Evolutionary conservation across 2,797 vertebrate genomes (phyloP), one percentile per base, ranked within the genome.

Genomic region (Thunnus albacares): DNA sequence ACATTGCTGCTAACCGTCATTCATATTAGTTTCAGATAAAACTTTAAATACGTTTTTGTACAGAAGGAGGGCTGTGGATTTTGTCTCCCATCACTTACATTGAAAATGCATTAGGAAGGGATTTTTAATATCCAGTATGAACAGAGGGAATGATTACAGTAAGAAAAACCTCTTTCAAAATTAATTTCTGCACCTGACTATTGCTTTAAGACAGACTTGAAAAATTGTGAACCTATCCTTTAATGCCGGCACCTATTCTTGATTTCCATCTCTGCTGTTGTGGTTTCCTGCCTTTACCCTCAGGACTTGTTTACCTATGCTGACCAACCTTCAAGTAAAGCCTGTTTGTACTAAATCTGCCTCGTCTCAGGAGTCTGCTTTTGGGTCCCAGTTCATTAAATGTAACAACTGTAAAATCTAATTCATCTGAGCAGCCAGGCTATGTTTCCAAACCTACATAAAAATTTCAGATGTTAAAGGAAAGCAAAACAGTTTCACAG

Each of bases 401-500:
- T 63, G 35, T 52, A 70, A 67, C 56, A 71, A 67, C 56, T 57
- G 52, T 38, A 56, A 57, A 30, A 85, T 64, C 45, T 13, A 18
- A 62, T 70, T 60, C 62, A 58, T 73, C 53, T 71, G 49, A 77
- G 70, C 51, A 56, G 71, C 11, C 0, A 38, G 55, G 55, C 55
- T 68, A 55, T 65, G 71, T 69, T 71, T 81, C 45, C 24, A 69
- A 85, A 80, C 59, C 70, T 70, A 64, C 88, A 87, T 90, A 22
- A 85, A 87, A 71, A 22, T 71, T 84, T 82, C 6, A 83, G 47
- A 83, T 71, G 79, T 64, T 78, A 77, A 84, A 88, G 68, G 69
- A 84, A 78, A 90, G 83, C 83, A 53, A 79, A 91, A 85, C 81
- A 82, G 71, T 80, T 88, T 81, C 56, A 75, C 65, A 62, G 68